Conservation (phyloP, 1,140 invertebrate genomes). For the Drosophila novamexicana region DNA sequence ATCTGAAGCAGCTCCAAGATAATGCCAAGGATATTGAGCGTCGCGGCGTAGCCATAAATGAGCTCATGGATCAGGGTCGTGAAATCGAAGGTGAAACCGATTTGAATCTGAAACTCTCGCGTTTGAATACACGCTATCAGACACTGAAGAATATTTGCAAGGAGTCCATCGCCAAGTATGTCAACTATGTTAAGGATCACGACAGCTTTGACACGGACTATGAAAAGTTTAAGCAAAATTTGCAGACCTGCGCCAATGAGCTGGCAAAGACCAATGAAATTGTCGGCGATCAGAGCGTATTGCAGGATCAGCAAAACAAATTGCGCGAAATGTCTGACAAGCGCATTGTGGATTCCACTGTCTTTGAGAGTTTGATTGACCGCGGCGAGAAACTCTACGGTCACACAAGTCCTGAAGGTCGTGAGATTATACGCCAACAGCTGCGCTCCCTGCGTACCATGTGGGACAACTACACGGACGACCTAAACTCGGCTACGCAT, state of each 20-base stretch:
- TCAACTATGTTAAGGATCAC: slow-evolving; percentile 94
- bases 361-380: slow-evolving; percentile 94
- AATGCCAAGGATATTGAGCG: slow-evolving; percentile 90
- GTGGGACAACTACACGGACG: slow-evolving; percentile 95
- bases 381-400: slow-evolving; percentile 96
- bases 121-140: slow-evolving; percentile 93
- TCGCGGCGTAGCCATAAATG: slow-evolving; percentile 90
- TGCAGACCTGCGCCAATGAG: slow-evolving; percentile 89
- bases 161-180: slow-evolving; percentile 91
- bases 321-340: slow-evolving; percentile 92
- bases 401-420: slow-evolving; percentile 96
- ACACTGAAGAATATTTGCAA: slow-evolving; percentile 92
- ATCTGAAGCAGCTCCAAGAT: slow-evolving; percentile 91
- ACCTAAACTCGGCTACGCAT: slow-evolving; percentile 90
- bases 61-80: slow-evolving; percentile 89
- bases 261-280: slow-evolving; percentile 92
- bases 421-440: slow-evolving; percentile 96
- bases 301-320: slow-evolving; percentile 94
- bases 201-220: slow-evolving; percentile 92
- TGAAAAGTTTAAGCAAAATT: slow-evolving; percentile 90
- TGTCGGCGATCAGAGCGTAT: slow-evolving; percentile 92
- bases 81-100: slow-evolving; percentile 91
- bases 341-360: slow-evolving; percentile 91
- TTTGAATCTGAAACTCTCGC: slow-evolving; percentile 90
- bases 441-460: slow-evolving; percentile 91